Conservation (phyloP, 2,888 invertebrate species). For the Fabriciana adippe region DNA sequence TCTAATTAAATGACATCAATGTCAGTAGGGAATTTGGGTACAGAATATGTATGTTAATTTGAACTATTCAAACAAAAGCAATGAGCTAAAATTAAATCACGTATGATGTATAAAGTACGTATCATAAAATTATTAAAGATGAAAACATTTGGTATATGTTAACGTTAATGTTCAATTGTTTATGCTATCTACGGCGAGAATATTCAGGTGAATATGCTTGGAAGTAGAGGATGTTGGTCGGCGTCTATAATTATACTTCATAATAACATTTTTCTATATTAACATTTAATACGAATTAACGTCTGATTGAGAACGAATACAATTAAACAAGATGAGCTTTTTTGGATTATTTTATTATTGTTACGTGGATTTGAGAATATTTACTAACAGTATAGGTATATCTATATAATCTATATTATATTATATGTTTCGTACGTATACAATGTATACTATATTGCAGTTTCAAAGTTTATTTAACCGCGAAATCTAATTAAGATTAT, state of each 20-base stretch:
- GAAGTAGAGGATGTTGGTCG: conserved; percentile 23
- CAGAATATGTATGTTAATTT: conserved; percentile 24
- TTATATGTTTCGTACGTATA: no score
- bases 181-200: conserved; percentile 31
- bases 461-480: no score
- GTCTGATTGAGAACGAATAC: background rate
- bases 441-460: no score
- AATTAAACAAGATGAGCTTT: no score
- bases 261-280: conserved; percentile 10
- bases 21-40: conserved; percentile 38
- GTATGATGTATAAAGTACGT: conserved; percentile 23
- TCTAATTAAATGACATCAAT: conserved; percentile 59
- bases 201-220: conserved; percentile 25
- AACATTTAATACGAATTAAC: no score
- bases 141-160: conserved; percentile 39
- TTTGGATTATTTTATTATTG: no score
- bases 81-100: conserved; percentile 35
- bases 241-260: conserved; percentile 23
- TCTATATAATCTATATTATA: no score
- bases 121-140: conserved; percentile 40
- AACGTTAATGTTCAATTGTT: conserved; percentile 36
- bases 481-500: no score
- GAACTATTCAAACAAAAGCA: conserved; percentile 33
- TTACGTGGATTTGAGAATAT: no score
- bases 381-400: no score